Evolutionary conservation across 2,113 vertebrate species (phyloP), one percentile per base, ranked within the genome.

Genomic region (Tachysurus fulvidraco): DNA sequence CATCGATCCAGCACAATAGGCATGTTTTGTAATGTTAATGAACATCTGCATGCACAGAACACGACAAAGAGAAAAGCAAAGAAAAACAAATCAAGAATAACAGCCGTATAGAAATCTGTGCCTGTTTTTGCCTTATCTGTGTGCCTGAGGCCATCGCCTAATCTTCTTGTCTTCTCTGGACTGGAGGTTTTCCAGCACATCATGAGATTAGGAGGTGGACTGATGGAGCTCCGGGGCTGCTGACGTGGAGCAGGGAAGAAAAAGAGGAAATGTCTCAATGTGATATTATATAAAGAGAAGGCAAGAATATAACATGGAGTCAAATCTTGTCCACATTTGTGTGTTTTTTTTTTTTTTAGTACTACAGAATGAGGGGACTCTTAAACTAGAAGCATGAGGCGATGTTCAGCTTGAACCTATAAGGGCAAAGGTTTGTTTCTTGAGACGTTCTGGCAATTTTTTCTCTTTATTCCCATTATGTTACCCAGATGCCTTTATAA

Each of bases 161-260:
- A 88, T 83, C 59, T 28, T 71, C 57, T n/a, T 59, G n/a, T 83
- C 41, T 83, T 83, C 46, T 25, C 41, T 81, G 83, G 81, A 83
- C 73, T 83, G 81, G 85, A 86, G 23, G 30, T 77, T 85, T 79
- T 86, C 85, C 55, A 84, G 57, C 60, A 1, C 46, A 41, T 73
- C 71, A 88, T 59, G 17, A 73, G 83, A 91, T 91, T 83, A 88
- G 87, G 65, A 41, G 21, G 46, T 60, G 71, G 57, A 54, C 80
- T 62, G 83, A 28, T 80, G 76, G 67, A 81, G 44, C 52, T 16
- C 52, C 7, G 79, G 83, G 41, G 64, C 21, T 78, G 65, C 44
- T 78, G 73, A 81, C 52, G n/a, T 21, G 83, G 25, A 17, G 57
- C n/a, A 62, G 44, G 84, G 13, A 67, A 76, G n/a, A 11, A 25